Conservation (phyloP, 2,888 invertebrate genomes). For the Nomada goodeniana region DNA sequence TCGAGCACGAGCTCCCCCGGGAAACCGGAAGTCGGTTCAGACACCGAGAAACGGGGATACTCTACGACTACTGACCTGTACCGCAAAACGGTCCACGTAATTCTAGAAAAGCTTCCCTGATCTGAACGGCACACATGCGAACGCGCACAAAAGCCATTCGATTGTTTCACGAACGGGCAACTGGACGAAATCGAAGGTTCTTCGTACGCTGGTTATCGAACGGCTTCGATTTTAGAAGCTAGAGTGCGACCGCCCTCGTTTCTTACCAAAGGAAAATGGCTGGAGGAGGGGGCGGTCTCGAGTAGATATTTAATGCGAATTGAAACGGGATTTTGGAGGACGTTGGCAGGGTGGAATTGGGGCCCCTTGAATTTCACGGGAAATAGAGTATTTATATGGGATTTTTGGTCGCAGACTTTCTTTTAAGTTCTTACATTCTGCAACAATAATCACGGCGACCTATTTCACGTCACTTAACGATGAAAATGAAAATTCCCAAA, state of each 20-base stretch:
- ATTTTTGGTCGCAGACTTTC: no score
- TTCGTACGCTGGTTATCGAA: conserved; percentile 34
- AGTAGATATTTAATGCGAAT: conserved; percentile 27
- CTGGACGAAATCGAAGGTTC: conserved; percentile 28
- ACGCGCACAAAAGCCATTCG: conserved; percentile 15
- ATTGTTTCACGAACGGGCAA: conserved; percentile 47
- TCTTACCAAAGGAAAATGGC: not conserved
- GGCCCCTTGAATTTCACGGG: not conserved
- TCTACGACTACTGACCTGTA: conserved; percentile 43
- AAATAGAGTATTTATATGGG: not conserved
- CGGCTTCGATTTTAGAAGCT: conserved; percentile 15
- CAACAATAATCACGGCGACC: no score
- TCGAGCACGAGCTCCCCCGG: conserved; percentile 15
- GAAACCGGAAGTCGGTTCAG: conserved; percentile 25
- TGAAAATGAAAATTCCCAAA: no score
- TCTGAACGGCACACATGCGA: not conserved
- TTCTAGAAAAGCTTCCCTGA: conserved; percentile 17
- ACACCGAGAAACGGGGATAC: conserved; percentile 33
- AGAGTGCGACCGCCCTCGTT: not conserved
- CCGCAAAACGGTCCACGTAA: conserved; percentile 45
- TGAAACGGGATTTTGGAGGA: conserved; percentile 3
- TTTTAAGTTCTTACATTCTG: no score
- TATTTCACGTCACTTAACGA: no score
- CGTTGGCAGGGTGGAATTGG: not conserved
- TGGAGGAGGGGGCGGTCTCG: conserved; percentile 2